These are phyloP conservation scores for Streptopelia turtur DNA, from an alignment of 2,797 vertebrate genomes.

Conservation along the genomic window DNA sequence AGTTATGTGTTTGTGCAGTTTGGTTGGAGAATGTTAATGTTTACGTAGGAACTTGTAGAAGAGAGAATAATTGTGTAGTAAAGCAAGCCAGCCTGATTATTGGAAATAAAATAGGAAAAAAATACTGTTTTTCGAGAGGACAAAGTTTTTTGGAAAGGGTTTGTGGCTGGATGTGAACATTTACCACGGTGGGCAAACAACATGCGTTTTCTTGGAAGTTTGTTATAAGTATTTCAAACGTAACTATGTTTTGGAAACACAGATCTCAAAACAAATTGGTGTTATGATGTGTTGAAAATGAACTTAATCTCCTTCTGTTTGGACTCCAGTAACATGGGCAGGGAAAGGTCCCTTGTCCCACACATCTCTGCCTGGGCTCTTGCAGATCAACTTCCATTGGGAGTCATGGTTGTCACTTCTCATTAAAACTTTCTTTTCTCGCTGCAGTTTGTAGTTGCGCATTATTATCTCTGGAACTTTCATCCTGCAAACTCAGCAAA, in stretches of 20 bases:
- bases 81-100: neutral
- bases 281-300: neutral
- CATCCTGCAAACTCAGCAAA: neutral
- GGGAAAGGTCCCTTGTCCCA: neutral
- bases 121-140: neutral
- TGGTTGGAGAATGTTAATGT: neutral
- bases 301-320: neutral
- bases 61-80: accelerated
- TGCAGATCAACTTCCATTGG: neutral
- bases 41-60: neutral
- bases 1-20: neutral
- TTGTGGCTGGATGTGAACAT: neutral
- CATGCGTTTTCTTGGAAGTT: neutral
- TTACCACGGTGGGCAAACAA: accelerated
- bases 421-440: neutral
- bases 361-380: neutral
- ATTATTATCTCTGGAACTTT: neutral
- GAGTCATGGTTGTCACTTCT: neutral
- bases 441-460: neutral
- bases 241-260: neutral
- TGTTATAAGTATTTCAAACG: neutral
- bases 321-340: neutral
- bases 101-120: too few relatives aligned
- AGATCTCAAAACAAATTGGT: neutral
- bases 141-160: neutral